phyloP scores from a whole-genome alignment of 2,113 vertebrate genomes.

The Trogon surrucura region DNA sequence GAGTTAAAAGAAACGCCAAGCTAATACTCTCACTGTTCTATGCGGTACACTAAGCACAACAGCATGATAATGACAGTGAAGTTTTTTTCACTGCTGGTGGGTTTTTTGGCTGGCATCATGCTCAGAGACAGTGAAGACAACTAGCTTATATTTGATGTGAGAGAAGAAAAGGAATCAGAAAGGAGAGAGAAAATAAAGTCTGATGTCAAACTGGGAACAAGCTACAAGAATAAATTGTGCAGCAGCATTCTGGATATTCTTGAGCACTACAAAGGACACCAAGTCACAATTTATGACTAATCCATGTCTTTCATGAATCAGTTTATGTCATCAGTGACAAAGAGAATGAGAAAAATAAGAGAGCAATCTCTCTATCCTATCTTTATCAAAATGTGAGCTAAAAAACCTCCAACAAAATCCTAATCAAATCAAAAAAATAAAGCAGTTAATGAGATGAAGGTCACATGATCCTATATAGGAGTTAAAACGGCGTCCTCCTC shows the following conservation, averaged over 20 bases:
- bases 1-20: not conserved
- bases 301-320: not conserved
- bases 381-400: not conserved
- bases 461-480: not conserved
- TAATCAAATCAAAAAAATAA: not conserved
- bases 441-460: not conserved
- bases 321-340: not conserved
- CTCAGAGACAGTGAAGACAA: not conserved
- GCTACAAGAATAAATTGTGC: not conserved
- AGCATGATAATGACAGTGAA: not conserved
- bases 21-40: not conserved
- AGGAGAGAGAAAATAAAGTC: not conserved
- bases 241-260: not conserved
- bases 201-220: not conserved
- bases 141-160: not conserved
- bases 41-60: not conserved
- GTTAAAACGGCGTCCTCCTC: not conserved
- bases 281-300: not conserved
- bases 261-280: not conserved
- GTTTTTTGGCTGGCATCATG: not conserved
- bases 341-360: not conserved
- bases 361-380: not conserved
- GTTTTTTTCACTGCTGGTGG: not conserved
- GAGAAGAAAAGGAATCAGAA: not conserved
- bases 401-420: fast-evolving